phyloP scores from a whole-genome alignment of 1,140 invertebrate species.

The Sinonovacula constricta region DNA sequence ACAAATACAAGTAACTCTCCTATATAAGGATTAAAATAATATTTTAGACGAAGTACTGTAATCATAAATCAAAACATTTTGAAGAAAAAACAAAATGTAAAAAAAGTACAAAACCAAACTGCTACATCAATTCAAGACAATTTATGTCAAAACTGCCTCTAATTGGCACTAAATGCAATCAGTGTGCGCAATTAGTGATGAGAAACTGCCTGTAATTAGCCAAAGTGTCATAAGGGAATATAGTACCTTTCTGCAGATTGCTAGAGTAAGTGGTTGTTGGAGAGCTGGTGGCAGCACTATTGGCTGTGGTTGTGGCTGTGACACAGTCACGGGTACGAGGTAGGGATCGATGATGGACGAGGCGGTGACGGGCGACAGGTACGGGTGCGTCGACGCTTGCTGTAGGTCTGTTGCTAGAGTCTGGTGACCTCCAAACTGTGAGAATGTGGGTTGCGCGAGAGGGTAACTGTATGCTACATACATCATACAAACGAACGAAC shows the following conservation, averaged over 20 bases:
- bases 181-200: no score
- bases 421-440: conserved; percentile 33
- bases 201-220: no score
- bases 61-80: no score
- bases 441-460: conserved; percentile 36
- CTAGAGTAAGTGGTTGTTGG: conserved; percentile 42
- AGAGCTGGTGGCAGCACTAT: not conserved
- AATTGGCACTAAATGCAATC: no score
- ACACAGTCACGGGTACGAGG: conserved; percentile 30
- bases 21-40: no score
- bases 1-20: no score
- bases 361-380: conserved; percentile 28
- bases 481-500: conserved; percentile 40
- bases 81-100: no score
- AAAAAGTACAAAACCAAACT: no score
- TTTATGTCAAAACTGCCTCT: no score
- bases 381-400: conserved; percentile 4
- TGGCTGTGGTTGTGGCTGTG: conserved; percentile 28
- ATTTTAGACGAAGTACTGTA: no score
- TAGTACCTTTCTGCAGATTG: conserved; percentile 43
- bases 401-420: conserved; percentile 7
- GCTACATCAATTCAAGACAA: no score
- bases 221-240: conserved; percentile 3
- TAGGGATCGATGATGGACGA: conserved; percentile 43
- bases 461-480: conserved; percentile 52